Base-by-base conservation (phyloP, 2,797 vertebrate genomes). In the Hydrolagus colliei region DNA sequence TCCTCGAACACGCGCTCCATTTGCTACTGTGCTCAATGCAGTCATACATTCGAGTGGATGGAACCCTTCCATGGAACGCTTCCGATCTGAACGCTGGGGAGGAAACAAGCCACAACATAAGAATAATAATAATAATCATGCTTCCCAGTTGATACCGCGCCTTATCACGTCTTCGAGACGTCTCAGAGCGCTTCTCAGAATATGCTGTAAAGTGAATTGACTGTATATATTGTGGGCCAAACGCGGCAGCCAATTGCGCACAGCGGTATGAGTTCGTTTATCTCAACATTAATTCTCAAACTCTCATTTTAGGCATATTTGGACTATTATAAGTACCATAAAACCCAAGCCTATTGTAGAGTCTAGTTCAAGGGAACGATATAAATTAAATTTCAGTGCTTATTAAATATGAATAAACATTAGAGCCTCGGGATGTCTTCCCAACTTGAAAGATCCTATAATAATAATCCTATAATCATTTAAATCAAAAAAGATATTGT, bases 1-100 rank as follows among this genome's bases (percentile, higher is more conserved):
- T 95, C 87, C 89, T 92, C 0, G 98, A 99, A 86, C 98, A 99
- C 88, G 95, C 88, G 0, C 95, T 95, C 97, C 98, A 99, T 87
- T 93, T 92, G 0, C 96, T 96, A 91, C 94, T 93, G 92, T 93
- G 95, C 68, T 94, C 93, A 8, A 89, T 90, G 88, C 94, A 95
- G n/a, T 65, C 87, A 52, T 52, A 41, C 63, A 5, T n/a, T 12
- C 72, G 27, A 41, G 10, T 72, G 18, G 74, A 32, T 4, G 65
- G 77, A 62, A 71, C 67, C 18, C 62, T 10, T n/a, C 86, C 86
- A 18, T 85, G 9, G 18, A 79, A 77, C 75, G 0, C 68, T 16
- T 71, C 77, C 2, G 63, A 72, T 67, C 86, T 76, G 77, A 68
- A 86, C 13, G 86, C 86, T 86, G 77, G 13, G 32, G 68, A 52